Percentiles rank a stretch among this genome's conserved stretches.
Evolutionary conservation across 2,797 vertebrate species (phyloP).

Genomic region (Microctenopoma stevenorrisi): DNA sequence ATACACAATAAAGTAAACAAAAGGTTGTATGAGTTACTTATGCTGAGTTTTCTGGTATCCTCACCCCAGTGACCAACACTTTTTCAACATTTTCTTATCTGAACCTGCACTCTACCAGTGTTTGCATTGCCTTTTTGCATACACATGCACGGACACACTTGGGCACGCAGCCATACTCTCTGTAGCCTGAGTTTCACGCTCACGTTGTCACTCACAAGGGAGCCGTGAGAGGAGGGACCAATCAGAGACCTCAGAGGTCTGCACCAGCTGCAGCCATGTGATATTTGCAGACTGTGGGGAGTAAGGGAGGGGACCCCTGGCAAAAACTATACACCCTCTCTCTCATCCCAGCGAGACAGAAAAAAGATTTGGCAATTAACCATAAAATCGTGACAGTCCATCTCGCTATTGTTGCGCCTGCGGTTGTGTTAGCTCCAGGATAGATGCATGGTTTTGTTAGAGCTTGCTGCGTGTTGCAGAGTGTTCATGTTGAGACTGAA

Average conservation of each 20-base stretch:
- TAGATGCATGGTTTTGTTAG: constrained; percentile 18
- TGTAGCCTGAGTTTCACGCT: constrained; percentile 52
- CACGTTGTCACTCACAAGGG: constrained; percentile 74
- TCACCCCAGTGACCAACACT: constrained; percentile 2
- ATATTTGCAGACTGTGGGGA: constrained; percentile 44
- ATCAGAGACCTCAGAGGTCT: constrained; percentile 57
- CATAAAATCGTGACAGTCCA: constrained; percentile 32
- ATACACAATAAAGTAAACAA: background rate
- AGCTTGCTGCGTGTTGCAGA: constrained; percentile 16
- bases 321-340: constrained; percentile 10
- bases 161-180: constrained; percentile 29
- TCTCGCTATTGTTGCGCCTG: constrained; percentile 16
- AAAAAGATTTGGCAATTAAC: constrained; percentile 41
- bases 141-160: constrained; percentile 20
- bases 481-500: constrained; percentile 4
- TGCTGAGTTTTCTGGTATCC: background rate
- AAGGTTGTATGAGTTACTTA: background rate
- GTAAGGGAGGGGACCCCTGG: constrained; percentile 47
- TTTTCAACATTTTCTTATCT: constrained; percentile 13
- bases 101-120: background rate
- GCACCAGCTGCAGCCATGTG: constrained; percentile 76
- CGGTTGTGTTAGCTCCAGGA: constrained; percentile 10
- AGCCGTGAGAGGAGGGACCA: constrained; percentile 56
- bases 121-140: background rate
- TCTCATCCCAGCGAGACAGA: constrained; percentile 29